A percentile compares a stretch with the other conserved stretches of the same genome.
Conservation (phyloP, 2,888 invertebrate species). For the Drosophila nr. perissopoda region DNA sequence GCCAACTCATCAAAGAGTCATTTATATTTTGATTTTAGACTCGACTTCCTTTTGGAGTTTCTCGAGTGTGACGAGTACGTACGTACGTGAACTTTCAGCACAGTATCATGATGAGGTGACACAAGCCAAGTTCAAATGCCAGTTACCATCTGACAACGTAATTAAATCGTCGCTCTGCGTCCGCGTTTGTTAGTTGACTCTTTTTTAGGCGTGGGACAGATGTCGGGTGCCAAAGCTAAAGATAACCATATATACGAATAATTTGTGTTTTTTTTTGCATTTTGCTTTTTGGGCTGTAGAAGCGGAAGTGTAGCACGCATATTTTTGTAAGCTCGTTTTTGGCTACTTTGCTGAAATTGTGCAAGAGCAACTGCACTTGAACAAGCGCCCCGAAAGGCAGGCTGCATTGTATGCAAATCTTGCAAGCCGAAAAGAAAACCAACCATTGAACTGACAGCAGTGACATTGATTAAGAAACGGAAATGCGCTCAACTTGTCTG, state of each 20-base stretch:
- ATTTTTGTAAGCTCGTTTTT: constrained; percentile 26
- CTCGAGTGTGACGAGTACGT: constrained; percentile 76
- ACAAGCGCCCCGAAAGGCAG: constrained; percentile 43
- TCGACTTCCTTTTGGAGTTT: constrained; percentile 67
- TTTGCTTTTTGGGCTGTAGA: constrained; percentile 5
- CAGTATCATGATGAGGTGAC: constrained; percentile 59
- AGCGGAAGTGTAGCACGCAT: constrained; percentile 59
- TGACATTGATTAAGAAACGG: constrained; percentile 78
- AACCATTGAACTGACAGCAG: constrained; percentile 65
- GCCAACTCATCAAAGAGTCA: constrained; percentile 70
- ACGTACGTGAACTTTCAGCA: constrained; percentile 58
- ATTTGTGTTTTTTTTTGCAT: constrained; percentile 14
- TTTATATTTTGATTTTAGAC: constrained; percentile 59
- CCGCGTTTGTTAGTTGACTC: constrained; percentile 53
- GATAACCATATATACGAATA: constrained; percentile 39
- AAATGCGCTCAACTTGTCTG: constrained; percentile 71
- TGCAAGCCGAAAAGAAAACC: constrained; percentile 52
- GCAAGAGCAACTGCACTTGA: constrained; percentile 73
- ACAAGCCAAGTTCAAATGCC: constrained; percentile 77
- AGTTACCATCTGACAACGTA: constrained; percentile 44
- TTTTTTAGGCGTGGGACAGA: constrained; percentile 74
- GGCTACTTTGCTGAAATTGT: constrained; percentile 50
- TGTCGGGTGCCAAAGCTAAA: constrained; percentile 36
- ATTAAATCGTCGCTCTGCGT: constrained; percentile 54
- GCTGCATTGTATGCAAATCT: constrained; percentile 72